phyloP scores from a whole-genome alignment of 2,888 invertebrate species.

The Drosophila austrosaltans region DNA sequence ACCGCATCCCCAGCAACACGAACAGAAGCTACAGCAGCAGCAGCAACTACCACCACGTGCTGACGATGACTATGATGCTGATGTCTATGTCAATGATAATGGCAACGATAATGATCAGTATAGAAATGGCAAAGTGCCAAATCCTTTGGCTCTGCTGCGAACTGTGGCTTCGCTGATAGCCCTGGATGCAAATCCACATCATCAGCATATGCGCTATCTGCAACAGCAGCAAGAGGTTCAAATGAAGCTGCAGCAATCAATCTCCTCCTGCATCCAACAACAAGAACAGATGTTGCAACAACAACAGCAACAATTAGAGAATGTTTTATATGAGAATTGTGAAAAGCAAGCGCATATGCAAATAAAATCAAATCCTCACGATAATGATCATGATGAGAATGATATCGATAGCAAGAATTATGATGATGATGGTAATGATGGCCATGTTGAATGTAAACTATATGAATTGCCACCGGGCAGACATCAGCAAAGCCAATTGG shows the following conservation, averaged over 20 bases:
- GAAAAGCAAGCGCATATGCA: slow-evolving; percentile 53
- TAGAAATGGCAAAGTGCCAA: slow-evolving; percentile 67
- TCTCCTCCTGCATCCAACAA: slow-evolving; percentile 80
- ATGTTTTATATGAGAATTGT: slow-evolving; percentile 70
- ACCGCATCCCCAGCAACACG: slow-evolving; percentile 44
- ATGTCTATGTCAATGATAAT: slow-evolving; percentile 67
- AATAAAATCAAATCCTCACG: not conserved
- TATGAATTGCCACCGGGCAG: slow-evolving; percentile 21
- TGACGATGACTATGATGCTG: slow-evolving; percentile 78
- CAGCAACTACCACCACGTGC: slow-evolving; percentile 57
- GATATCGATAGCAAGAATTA: slow-evolving; percentile 25
- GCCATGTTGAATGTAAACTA: slow-evolving; percentile 34
- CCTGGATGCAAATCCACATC: slow-evolving; percentile 83
- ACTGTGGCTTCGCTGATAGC: slow-evolving; percentile 82
- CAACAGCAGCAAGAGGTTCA: slow-evolving; percentile 80
- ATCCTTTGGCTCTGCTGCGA: slow-evolving; percentile 80
- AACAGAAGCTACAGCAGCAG: slow-evolving; percentile 21
- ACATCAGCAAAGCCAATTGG: slow-evolving; percentile 40
- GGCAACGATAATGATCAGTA: slow-evolving; percentile 45
- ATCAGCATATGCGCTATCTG: slow-evolving; percentile 83
- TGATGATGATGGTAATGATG: slow-evolving; percentile 25
- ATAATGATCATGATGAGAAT: slow-evolving; percentile 33
- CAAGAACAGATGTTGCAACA: slow-evolving; percentile 80
- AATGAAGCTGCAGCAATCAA: slow-evolving; percentile 83
- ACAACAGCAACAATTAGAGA: slow-evolving; percentile 61